A percentile compares a stretch with the other conserved stretches of the same genome.
Evolutionary conservation across 2,888 invertebrate genomes (phyloP).

Genomic region (Drosophila percnosoma): DNA sequence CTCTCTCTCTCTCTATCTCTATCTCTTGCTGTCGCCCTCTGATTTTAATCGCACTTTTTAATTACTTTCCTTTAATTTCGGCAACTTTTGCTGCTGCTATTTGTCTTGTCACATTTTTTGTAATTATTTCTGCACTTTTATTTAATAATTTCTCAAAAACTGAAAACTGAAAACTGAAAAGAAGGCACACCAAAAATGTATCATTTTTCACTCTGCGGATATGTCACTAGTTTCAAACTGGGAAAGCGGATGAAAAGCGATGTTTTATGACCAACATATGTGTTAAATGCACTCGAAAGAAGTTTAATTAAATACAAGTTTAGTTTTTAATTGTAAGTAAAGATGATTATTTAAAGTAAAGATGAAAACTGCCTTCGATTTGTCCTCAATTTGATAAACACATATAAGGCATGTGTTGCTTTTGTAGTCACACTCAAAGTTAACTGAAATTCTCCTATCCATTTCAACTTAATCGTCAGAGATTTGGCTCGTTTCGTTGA

Average conservation of each 20-base stretch:
- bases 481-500: constrained; percentile 36
- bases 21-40: not conserved
- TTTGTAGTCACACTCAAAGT: not conserved
- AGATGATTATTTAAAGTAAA: not conserved
- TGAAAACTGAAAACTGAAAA: too few relatives aligned
- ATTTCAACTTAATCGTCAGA: constrained; percentile 34
- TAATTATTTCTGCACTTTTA: constrained; percentile 62
- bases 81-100: constrained; percentile 63
- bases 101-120: constrained; percentile 58
- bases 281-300: not conserved
- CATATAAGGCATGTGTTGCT: not conserved
- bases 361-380: not conserved
- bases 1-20: too few relatives aligned
- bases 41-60: constrained; percentile 71
- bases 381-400: not conserved
- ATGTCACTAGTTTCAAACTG: constrained; percentile 38
- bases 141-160: constrained; percentile 59
- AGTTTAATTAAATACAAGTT: not conserved
- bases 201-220: constrained; percentile 32
- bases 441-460: not conserved
- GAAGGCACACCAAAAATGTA: constrained; percentile 30
- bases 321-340: not conserved
- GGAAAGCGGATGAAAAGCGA: not conserved
- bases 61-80: constrained; percentile 77
- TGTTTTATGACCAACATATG: constrained; percentile 16